Evolutionary conservation across 2,888 invertebrate genomes (phyloP).

Genomic region (Drosophila neotestacea): DNA sequence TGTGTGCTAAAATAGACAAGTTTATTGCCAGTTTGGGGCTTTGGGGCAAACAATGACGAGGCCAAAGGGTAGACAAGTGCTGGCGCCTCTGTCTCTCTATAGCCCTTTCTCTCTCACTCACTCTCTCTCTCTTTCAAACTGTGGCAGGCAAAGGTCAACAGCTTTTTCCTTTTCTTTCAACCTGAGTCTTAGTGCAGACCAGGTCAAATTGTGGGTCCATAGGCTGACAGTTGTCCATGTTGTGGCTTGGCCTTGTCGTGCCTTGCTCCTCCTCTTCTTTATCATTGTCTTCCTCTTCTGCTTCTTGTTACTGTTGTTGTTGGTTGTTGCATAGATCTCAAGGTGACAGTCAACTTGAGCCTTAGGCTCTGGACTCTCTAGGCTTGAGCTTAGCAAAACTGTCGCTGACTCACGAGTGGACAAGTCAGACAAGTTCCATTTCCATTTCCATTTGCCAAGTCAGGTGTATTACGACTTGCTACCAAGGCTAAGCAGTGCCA

Average conservation of each 20-base stretch:
- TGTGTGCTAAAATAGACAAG: constrained; percentile 73
- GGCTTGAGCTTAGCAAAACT: constrained; percentile 35
- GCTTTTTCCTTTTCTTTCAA: constrained; percentile 38
- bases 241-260: constrained; percentile 46
- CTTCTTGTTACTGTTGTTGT: constrained; percentile 7
- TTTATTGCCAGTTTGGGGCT: constrained; percentile 78
- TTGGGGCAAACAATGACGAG: constrained; percentile 76
- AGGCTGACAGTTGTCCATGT: constrained; percentile 58
- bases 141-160: constrained; percentile 55
- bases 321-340: constrained; percentile 41
- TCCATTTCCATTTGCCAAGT: not conserved
- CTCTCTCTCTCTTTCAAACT: not conserved
- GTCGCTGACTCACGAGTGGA: constrained; percentile 36
- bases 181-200: constrained; percentile 33
- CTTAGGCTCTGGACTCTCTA: constrained; percentile 28
- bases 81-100: constrained; percentile 18
- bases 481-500: constrained; percentile 24
- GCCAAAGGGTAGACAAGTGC: constrained; percentile 76
- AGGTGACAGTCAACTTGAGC: constrained; percentile 61
- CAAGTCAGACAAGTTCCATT: constrained; percentile 28
- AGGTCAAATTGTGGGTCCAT: constrained; percentile 55
- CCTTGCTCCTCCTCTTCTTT: not conserved
- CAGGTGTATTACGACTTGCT: constrained; percentile 7
- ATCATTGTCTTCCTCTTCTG: not conserved
- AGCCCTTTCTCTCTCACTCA: not conserved